These are phyloP conservation scores for Hemibagrus guttatus DNA, from an alignment of 2,797 vertebrate genomes.

Conservation along the genomic window DNA sequence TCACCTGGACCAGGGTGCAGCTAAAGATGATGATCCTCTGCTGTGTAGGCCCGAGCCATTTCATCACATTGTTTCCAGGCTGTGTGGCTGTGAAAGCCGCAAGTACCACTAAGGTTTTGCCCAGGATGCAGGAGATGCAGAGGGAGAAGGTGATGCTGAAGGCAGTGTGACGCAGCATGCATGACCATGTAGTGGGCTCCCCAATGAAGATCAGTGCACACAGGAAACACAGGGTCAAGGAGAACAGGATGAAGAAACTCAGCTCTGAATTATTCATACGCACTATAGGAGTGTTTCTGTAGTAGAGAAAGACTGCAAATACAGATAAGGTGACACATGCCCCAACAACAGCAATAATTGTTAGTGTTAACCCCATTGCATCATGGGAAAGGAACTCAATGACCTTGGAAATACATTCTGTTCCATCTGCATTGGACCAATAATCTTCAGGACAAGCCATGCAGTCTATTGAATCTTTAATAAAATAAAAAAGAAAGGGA, in stretches of 20 bases:
- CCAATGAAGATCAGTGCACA: constrained; percentile 58
- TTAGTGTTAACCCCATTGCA: constrained; percentile 69
- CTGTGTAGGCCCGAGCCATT: constrained; percentile 73
- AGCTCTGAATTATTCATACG: not conserved
- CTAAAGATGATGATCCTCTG: constrained; percentile 72
- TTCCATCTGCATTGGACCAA: constrained; percentile 71
- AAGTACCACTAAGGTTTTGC: constrained; percentile 76
- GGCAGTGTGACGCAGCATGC: constrained; percentile 55
- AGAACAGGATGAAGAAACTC: constrained; percentile 71
- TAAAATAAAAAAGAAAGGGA: not conserved
- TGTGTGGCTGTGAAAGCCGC: constrained; percentile 74
- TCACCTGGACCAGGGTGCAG: constrained; percentile 70
- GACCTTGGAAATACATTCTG: constrained; percentile 69
- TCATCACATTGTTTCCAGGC: constrained; percentile 75
- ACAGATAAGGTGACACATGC: constrained; percentile 67
- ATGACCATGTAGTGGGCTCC: constrained; percentile 55
- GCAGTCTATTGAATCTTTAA: constrained; percentile 72
- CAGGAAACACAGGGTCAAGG: constrained; percentile 65
- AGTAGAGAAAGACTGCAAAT: constrained; percentile 66
- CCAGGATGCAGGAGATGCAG: constrained; percentile 75
- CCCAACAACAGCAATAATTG: constrained; percentile 66
- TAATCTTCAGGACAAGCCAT: constrained; percentile 69
- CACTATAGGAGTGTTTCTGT: not conserved
- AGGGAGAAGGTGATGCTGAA: constrained; percentile 72
- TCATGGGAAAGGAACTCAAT: constrained; percentile 73